Evolutionary conservation across 2,888 invertebrate genomes (phyloP).

Genomic region (Caenorhabditis sp.): DNA sequence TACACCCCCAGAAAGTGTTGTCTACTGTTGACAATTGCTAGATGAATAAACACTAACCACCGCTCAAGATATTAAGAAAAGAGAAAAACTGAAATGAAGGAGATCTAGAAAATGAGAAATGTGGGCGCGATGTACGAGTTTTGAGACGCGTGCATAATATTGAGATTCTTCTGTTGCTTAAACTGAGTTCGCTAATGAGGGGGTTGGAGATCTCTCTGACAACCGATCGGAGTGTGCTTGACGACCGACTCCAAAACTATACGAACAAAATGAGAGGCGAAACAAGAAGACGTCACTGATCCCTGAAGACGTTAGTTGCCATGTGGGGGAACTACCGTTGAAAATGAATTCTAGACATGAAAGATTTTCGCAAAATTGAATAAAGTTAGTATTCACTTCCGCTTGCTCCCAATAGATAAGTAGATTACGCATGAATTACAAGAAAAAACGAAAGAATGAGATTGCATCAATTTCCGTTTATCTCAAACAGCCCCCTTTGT

Average conservation of each 20-base stretch:
- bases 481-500: neutral
- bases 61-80: neutral
- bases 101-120: neutral
- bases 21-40: constrained; percentile 11
- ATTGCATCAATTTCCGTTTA: constrained; percentile 14
- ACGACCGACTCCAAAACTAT: neutral
- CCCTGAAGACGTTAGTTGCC: neutral
- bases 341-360: neutral
- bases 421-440: neutral
- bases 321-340: neutral
- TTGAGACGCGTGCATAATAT: constrained; percentile 4
- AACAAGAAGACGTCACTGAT: constrained; percentile 2
- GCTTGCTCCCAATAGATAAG: neutral
- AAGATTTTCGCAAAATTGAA: neutral
- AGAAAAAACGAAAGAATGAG: neutral
- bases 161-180: neutral
- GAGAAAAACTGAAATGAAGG: neutral
- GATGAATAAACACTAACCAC: constrained; percentile 17
- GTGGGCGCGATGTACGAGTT: constrained; percentile 10
- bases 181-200: constrained; percentile 13
- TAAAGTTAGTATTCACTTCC: constrained; percentile 6
- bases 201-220: constrained; percentile 7
- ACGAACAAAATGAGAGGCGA: neutral
- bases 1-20: neutral
- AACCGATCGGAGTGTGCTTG: neutral